A percentile compares a stretch with the other conserved stretches of the same genome.
These are phyloP conservation scores for Cebidichthys violaceus DNA, from an alignment of 2,113 vertebrate species.

Conservation along the genomic window DNA sequence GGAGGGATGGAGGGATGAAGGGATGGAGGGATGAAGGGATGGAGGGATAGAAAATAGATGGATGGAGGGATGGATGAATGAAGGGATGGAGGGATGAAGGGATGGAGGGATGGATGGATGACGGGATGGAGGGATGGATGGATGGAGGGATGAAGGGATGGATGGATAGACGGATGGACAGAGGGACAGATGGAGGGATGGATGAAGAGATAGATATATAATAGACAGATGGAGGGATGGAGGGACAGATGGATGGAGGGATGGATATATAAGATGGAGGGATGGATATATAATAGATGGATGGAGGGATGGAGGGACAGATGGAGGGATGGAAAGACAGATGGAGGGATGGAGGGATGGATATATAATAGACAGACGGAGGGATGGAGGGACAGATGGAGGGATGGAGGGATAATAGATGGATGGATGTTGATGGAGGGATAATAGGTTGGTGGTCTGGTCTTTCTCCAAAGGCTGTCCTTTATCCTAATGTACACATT, in stretches of 20 bases:
- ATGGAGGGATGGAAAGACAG: not conserved
- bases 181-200: too few species aligned
- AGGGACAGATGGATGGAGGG: too few species aligned
- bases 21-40: not conserved
- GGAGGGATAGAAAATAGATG: not conserved
- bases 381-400: not conserved
- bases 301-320: constrained; percentile 1
- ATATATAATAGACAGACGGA: too few species aligned
- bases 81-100: too few species aligned
- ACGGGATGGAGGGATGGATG: not conserved
- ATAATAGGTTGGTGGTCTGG: constrained; percentile 9
- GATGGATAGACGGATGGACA: not conserved
- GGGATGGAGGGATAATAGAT: not conserved
- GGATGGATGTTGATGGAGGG: not conserved
- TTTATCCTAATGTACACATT: constrained; percentile 41
- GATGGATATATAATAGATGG: not conserved
- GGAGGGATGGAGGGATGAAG: not conserved
- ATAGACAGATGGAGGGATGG: too few species aligned
- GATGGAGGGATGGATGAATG: not conserved
- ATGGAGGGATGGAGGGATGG: not conserved
- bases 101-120: not conserved
- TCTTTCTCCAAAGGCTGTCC: constrained; percentile 15
- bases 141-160: not conserved
- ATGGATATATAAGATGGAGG: not conserved
- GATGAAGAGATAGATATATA: too few species aligned